Percentiles rank a stretch among this genome's conserved stretches.
These are phyloP conservation scores for Torymus texanus DNA, from an alignment of 2,888 invertebrate species.

Conservation along the genomic window DNA sequence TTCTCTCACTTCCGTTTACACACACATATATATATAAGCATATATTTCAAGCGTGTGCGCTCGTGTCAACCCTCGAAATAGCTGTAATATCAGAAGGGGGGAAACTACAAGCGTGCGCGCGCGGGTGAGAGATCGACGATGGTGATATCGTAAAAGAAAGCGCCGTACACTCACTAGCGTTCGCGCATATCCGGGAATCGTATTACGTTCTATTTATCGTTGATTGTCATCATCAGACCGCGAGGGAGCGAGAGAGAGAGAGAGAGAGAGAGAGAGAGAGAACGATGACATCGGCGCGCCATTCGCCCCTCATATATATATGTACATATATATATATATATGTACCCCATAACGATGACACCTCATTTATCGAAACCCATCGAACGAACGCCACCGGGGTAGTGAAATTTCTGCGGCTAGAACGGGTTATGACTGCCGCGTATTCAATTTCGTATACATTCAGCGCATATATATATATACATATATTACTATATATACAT, in stretches of 20 bases:
- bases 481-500: no score
- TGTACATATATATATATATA: no score
- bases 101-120: background rate
- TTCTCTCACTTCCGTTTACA: constrained; percentile 5
- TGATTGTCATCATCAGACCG: constrained; percentile 35
- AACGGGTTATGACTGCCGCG: background rate
- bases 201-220: constrained; percentile 42
- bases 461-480: no score
- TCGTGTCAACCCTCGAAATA: constrained; percentile 12
- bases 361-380: constrained; percentile 39
- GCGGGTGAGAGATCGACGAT: constrained; percentile 2
- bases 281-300: background rate
- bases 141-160: constrained; percentile 38
- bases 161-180: background rate
- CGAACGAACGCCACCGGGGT: background rate
- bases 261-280: background rate
- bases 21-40: background rate
- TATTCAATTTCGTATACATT: constrained; percentile 32
- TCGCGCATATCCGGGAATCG: constrained; percentile 31
- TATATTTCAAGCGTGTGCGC: constrained; percentile 8
- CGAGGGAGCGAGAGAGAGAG: background rate
- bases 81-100: constrained; percentile 19
- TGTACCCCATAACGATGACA: constrained; percentile 35
- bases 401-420: constrained; percentile 24
- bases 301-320: background rate